Conservation (phyloP, 1,140 invertebrate species). For the Idris sp. region DNA sequence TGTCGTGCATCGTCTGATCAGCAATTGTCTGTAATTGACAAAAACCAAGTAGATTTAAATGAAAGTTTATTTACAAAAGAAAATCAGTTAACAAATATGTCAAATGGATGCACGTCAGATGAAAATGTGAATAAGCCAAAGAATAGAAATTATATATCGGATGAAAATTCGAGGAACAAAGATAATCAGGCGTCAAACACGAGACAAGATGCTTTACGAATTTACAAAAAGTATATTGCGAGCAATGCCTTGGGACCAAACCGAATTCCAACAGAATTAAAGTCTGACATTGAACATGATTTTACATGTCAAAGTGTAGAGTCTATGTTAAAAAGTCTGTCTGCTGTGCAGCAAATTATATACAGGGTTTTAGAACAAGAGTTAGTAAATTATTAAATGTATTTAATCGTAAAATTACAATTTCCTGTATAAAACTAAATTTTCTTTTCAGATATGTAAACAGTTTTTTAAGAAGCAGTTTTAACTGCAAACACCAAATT, state of each 20-base stretch:
- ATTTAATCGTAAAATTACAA: too few species aligned
- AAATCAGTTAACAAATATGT: too few species aligned
- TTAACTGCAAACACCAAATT: constrained; percentile 93
- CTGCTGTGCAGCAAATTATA: constrained; percentile 68
- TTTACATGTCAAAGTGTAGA: constrained; percentile 68
- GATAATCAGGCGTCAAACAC: constrained; percentile 55
- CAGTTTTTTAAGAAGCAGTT: constrained; percentile 86
- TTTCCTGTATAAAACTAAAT: neutral
- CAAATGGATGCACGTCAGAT: constrained; percentile 14
- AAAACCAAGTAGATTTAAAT: too few species aligned
- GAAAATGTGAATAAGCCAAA: constrained; percentile 67
- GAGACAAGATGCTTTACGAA: constrained; percentile 76
- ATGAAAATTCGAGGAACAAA: constrained; percentile 35
- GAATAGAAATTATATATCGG: constrained; percentile 67
- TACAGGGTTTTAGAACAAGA: constrained; percentile 62
- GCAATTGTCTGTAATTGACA: too few species aligned
- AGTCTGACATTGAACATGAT: constrained; percentile 74
- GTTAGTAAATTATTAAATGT: constrained; percentile 40
- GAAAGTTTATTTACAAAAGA: too few species aligned
- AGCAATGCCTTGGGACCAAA: constrained; percentile 74
- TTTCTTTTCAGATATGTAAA: constrained; percentile 79
- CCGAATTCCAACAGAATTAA: constrained; percentile 73
- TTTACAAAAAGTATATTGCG: constrained; percentile 79
- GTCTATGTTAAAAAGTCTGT: constrained; percentile 68
- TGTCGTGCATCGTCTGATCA: constrained; percentile 61